Evolutionary conservation across 2,797 vertebrate genomes (phyloP), one percentile per base, ranked within the genome.

Genomic region (Lerista edwardsae): DNA sequence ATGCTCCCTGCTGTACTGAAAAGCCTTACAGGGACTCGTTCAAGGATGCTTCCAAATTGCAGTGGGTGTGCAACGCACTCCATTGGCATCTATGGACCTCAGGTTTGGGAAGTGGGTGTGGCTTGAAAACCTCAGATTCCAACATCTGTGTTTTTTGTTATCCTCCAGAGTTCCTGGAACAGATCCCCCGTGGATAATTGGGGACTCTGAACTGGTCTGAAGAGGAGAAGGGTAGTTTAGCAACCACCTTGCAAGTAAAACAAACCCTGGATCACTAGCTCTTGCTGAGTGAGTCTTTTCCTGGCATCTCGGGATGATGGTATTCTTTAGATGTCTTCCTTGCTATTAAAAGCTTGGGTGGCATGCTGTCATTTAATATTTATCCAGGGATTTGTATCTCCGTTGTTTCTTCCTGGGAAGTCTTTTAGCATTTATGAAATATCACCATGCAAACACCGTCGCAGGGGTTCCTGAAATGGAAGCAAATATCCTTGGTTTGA

Each of bases 391-490:
- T 82, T 82, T 76, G 14, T 41, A n/a, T 62, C 31, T 75, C 76
- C 79, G 36, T 82, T 44, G 9, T 57, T 27, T 84, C 65, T 44
- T 41, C 2, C n/a, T 61, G 74, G 5, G 21, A 78, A 10, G 73
- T 34, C 69, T 73, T 86, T 34, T 67, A 74, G 64, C 83, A 81
- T 81, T 86, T 83, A 67, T 82, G 71, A 57, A 85, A 86, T 61
- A 67, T 65, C 65, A 84, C 55, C 44, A 76, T 57, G 75, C 73
- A 72, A 87, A 84, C 15, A 75, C 3, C 61, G 29, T 57, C 72
- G 21, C 64, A 19, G 19, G 73, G 47, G 62, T 67, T 80, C 75
- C 17, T 84, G 61, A 86, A 86, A 47, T 62, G 7, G 62, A 79
- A 65, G 31, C 31, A 77, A 80, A 87, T 78, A 27, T 4, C 82